phyloP scores from a whole-genome alignment of 2,888 invertebrate genomes.

The Alloscopus bannaensis region DNA sequence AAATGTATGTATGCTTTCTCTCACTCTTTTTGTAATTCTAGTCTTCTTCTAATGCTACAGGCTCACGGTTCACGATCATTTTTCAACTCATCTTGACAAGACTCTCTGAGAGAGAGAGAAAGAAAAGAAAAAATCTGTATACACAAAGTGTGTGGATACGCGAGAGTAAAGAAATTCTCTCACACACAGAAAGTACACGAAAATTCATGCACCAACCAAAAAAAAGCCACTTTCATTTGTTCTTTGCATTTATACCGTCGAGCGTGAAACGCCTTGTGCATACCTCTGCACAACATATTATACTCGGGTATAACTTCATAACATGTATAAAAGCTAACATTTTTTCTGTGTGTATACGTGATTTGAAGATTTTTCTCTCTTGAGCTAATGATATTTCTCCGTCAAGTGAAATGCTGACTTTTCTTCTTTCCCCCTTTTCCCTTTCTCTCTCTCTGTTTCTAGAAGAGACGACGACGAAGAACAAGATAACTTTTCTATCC shows the following conservation, averaged over 20 bases:
- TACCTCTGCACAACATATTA: background rate
- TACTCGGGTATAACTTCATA: constrained; percentile 6
- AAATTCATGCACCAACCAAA: constrained; percentile 45
- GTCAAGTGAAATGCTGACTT: constrained; percentile 62
- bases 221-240: constrained; percentile 56
- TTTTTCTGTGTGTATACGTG: no score
- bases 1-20: background rate
- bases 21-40: constrained; percentile 23
- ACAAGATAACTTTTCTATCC: constrained; percentile 48
- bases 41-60: constrained; percentile 42
- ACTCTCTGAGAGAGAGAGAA: constrained; percentile 8
- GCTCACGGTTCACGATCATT: constrained; percentile 59
- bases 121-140: constrained; percentile 23
- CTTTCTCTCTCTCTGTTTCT: constrained; percentile 17
- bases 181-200: constrained; percentile 7
- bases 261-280: constrained; percentile 9
- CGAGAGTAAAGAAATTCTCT: background rate
- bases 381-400: constrained; percentile 60
- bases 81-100: constrained; percentile 59
- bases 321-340: constrained; percentile 46
- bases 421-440: constrained; percentile 6
- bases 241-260: constrained; percentile 30
- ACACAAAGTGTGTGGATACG: background rate
- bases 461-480: no score
- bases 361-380: constrained; percentile 56